These are phyloP conservation scores for Odontomyia ornata DNA, from an alignment of 2,888 invertebrate genomes.

Conservation along the genomic window DNA sequence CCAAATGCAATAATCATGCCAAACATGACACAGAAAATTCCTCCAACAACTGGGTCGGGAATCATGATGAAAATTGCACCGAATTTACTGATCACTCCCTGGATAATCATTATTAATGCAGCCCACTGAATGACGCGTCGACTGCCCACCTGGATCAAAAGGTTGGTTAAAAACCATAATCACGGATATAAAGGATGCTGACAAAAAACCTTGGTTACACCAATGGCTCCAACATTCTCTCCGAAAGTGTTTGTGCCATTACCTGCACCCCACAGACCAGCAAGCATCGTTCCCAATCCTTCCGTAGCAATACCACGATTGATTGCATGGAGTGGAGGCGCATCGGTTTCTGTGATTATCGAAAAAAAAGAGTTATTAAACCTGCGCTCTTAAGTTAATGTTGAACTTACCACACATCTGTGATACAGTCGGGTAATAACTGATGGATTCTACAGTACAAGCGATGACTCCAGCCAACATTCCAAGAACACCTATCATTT, in stretches of 20 bases:
- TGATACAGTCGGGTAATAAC: conserved; percentile 92
- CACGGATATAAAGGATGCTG: not conserved
- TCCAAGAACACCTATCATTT: conserved; percentile 70
- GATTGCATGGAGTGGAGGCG: conserved; percentile 86
- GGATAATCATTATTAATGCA: conserved; percentile 76
- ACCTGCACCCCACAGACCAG: conserved; percentile 85
- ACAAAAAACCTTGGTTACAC: conserved; percentile 76
- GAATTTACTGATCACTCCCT: conserved; percentile 79
- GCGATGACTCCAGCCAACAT: conserved; percentile 82
- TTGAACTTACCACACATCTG: conserved; percentile 77
- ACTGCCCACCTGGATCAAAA: conserved; percentile 72
- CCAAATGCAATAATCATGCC: conserved; percentile 85
- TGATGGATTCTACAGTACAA: conserved; percentile 83
- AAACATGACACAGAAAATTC: conserved; percentile 84
- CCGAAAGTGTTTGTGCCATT: conserved; percentile 91
- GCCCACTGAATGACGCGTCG: conserved; percentile 82
- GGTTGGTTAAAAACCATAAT: not conserved
- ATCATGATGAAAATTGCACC: conserved; percentile 83
- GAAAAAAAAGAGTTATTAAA: not conserved
- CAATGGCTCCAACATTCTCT: conserved; percentile 90
- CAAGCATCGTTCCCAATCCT: conserved; percentile 83
- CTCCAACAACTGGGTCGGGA: conserved; percentile 82
- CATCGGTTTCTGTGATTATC: conserved; percentile 73
- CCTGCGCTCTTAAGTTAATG: too few species aligned
- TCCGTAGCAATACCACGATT: conserved; percentile 88